Evolutionary conservation across 2,113 vertebrate genomes (phyloP), one percentile per base, ranked within the genome.

Genomic region (Datnioides undecimradiatus): DNA sequence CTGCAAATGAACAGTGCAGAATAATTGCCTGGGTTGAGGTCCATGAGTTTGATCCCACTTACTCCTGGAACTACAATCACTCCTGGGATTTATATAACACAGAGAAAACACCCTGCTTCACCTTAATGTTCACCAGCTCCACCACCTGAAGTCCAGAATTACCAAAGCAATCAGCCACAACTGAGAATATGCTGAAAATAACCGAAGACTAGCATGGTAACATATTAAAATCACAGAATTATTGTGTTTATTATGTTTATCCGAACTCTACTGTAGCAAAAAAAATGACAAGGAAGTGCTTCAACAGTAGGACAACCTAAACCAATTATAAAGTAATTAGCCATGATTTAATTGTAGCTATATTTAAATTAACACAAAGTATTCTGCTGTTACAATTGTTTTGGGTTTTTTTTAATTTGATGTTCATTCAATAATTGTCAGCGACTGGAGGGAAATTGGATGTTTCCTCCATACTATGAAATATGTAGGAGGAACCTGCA

Each of bases 401-500:
- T n/a, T n/a, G n/a, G n/a, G n/a, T n/a, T 2, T 21, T 38, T 1
- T 52, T 3, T 6, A 4, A n/a, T 43, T 11, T 55, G 8, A 69
- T 49, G 51, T 52, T 43, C 41, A 41, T 72, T 41, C 23, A 40
- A 48, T 27, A 57, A 59, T 9, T 17, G 31, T 79, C 51, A 64
- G 43, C 31, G 65, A 76, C 43, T 64, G 17, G 49, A 68, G 51
- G 25, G n/a, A 29, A 54, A 31, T 29, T 23, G 25, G 27, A 75
- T 29, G 36, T 52, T 76, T 52, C 48, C 58, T 60, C 36, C 45
- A 33, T 23, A 58, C 70, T 43, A 86, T 86, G 71, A 85, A 88
- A 88, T 80, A 88, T 86, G 58, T 8, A 77, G 73, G 34, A 82
- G 33, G 38, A 49, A 85, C 57, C 63, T 79, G 76, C 33, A 55